A percentile compares a stretch with the other conserved stretches of the same genome.
These are phyloP conservation scores for Morone chrysops DNA, from an alignment of 2,113 vertebrate species.

Conservation along the genomic window DNA sequence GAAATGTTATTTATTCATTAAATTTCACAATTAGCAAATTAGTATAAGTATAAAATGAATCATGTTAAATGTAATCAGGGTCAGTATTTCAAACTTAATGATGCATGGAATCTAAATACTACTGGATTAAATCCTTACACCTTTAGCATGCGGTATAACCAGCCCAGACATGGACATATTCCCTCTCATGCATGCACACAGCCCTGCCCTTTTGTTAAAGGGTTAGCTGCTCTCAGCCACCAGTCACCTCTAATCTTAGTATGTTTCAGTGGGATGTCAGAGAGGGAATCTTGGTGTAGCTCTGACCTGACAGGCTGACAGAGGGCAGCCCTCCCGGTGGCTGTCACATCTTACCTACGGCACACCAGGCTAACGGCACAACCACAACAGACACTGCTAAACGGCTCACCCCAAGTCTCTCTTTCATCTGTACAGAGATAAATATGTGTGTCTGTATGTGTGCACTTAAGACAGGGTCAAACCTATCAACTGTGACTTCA, in stretches of 20 bases:
- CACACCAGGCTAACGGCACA: not conserved
- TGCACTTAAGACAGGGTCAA: not conserved
- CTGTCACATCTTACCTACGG: constrained; percentile 60
- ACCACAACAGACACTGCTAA: constrained; percentile 30
- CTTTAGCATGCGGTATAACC: not conserved
- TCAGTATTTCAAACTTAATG: not conserved
- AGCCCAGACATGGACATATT: not conserved
- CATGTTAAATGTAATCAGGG: not conserved
- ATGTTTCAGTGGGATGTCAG: constrained; percentile 47
- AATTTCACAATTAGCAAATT: too few relatives aligned
- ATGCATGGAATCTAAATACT: not conserved
- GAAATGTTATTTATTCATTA: not conserved
- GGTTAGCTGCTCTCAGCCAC: constrained; percentile 40
- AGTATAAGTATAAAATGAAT: not conserved
- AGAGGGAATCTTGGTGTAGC: constrained; percentile 47
- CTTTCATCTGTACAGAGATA: constrained; percentile 19
- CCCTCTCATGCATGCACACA: not conserved
- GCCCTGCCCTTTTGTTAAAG: constrained; percentile 48
- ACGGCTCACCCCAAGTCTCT: not conserved
- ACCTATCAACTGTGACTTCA: constrained; percentile 3
- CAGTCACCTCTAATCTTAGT: constrained; percentile 45
- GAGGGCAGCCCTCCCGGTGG: constrained; percentile 52
- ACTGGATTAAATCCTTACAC: not conserved
- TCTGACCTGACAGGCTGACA: constrained; percentile 41
- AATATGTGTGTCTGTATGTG: not conserved